Conservation (phyloP, 2,888 invertebrate genomes). For the Dryobotodes eremita region DNA sequence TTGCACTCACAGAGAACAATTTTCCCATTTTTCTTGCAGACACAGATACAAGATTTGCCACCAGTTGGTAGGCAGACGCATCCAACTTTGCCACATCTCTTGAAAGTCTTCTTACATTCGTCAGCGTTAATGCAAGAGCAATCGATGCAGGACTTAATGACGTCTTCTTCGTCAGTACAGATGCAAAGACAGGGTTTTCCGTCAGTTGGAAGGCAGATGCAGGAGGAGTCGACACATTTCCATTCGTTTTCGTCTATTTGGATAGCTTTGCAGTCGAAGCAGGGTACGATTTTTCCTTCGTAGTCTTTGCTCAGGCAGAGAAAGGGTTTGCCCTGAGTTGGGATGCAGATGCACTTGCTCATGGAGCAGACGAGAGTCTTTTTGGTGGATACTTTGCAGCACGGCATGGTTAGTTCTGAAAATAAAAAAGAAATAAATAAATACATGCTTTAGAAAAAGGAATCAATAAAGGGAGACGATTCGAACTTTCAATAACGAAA, state of each 20-base stretch:
- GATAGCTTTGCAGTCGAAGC: constrained; percentile 60
- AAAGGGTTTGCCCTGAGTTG: constrained; percentile 64
- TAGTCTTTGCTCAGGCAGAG: constrained; percentile 62
- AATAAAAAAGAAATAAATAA: background rate
- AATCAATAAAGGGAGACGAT: background rate
- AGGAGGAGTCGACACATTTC: constrained; percentile 64
- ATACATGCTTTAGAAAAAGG: background rate
- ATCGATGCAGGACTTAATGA: constrained; percentile 67
- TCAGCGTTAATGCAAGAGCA: constrained; percentile 65
- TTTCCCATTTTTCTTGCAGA: constrained; percentile 66
- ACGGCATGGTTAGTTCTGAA: constrained; percentile 73
- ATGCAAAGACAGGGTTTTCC: constrained; percentile 69
- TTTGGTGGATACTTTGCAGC: constrained; percentile 71
- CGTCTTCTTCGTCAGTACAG: constrained; percentile 66
- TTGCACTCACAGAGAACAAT: constrained; percentile 59
- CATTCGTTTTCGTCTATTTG: constrained; percentile 52
- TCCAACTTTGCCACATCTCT: constrained; percentile 63
- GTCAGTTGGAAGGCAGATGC: constrained; percentile 63
- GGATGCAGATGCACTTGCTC: constrained; percentile 73
- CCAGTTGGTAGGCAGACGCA: constrained; percentile 69
- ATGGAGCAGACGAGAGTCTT: constrained; percentile 71
- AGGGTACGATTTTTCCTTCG: constrained; percentile 62
- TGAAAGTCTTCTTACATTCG: constrained; percentile 53
- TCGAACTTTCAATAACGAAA: background rate
- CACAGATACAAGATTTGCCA: constrained; percentile 69